Evolutionary conservation across 1,140 invertebrate species (phyloP).

Genomic region (Lordiphosa mommai): DNA sequence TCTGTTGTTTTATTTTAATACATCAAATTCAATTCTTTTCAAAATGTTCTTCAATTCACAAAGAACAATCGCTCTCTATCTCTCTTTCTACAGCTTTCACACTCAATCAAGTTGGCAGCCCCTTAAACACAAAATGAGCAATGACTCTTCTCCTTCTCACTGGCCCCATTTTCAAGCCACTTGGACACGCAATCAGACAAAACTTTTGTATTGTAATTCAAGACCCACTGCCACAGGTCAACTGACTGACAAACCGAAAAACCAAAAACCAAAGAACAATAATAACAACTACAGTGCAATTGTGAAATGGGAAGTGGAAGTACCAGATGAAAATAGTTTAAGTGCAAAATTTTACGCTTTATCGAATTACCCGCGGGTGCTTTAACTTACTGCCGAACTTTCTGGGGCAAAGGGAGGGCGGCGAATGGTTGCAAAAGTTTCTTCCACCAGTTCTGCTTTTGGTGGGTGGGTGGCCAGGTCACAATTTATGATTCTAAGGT

Average conservation of each 20-base stretch:
- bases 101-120: constrained; percentile 20
- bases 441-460: not conserved
- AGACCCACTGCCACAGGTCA: constrained; percentile 46
- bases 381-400: constrained; percentile 69
- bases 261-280: constrained; percentile 33
- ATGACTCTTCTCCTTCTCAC: constrained; percentile 3
- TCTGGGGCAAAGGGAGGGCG: constrained; percentile 2
- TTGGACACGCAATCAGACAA: constrained; percentile 48
- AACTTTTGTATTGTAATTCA: constrained; percentile 55
- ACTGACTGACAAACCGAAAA: constrained; percentile 23
- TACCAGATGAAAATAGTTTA: constrained; percentile 63
- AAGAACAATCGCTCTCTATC: too few species aligned
- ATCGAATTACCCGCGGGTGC: constrained; percentile 77
- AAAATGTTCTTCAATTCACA: too few species aligned
- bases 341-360: constrained; percentile 78
- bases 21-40: too few species aligned
- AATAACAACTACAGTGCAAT: constrained; percentile 51
- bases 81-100: constrained; percentile 4
- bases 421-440: constrained; percentile 39
- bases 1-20: too few species aligned
- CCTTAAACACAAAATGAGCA: constrained; percentile 26
- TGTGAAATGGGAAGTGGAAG: constrained; percentile 35
- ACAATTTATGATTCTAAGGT: constrained; percentile 75
- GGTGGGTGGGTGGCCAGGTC: constrained; percentile 15
- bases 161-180: constrained; percentile 9